Evolutionary conservation across 2,113 vertebrate genomes (phyloP).

Genomic region (Beaufortia kweichowensis): DNA sequence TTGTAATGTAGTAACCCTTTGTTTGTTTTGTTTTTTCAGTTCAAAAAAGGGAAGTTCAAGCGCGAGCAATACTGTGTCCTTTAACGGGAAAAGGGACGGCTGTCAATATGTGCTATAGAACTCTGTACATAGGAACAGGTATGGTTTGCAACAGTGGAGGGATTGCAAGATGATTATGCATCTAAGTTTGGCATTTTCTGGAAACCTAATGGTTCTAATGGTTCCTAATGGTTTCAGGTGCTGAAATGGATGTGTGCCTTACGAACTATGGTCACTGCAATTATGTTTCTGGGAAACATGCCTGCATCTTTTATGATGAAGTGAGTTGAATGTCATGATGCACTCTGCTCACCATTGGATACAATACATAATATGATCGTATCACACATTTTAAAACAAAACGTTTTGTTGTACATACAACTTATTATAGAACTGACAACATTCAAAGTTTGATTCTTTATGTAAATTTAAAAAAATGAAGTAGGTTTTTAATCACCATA

Average conservation of each 20-base stretch:
- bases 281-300: slow-evolving; percentile 96
- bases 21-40: slow-evolving; percentile 64
- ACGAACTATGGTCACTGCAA: slow-evolving; percentile 98
- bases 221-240: slow-evolving; percentile 87
- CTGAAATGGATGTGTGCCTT: slow-evolving; percentile 99
- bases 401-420: too few relatives aligned
- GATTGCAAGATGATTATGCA: not conserved
- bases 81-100: slow-evolving; percentile 87
- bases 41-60: slow-evolving; percentile 88
- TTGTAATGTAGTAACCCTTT: not conserved
- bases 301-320: slow-evolving; percentile 99
- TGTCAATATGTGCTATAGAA: slow-evolving; percentile 95
- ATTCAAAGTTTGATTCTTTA: too few relatives aligned
- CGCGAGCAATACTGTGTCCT: slow-evolving; percentile 92
- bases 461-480: too few relatives aligned
- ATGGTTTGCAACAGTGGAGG: not conserved
- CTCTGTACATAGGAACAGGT: slow-evolving; percentile 98
- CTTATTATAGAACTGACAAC: too few relatives aligned
- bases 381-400: too few relatives aligned
- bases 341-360: too few relatives aligned
- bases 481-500: too few relatives aligned
- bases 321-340: slow-evolving; percentile 73
- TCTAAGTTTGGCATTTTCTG: too few relatives aligned
- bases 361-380: too few relatives aligned
- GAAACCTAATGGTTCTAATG: not conserved